phyloP scores from a whole-genome alignment of 1,140 invertebrate species.

The Popillia japonica region DNA sequence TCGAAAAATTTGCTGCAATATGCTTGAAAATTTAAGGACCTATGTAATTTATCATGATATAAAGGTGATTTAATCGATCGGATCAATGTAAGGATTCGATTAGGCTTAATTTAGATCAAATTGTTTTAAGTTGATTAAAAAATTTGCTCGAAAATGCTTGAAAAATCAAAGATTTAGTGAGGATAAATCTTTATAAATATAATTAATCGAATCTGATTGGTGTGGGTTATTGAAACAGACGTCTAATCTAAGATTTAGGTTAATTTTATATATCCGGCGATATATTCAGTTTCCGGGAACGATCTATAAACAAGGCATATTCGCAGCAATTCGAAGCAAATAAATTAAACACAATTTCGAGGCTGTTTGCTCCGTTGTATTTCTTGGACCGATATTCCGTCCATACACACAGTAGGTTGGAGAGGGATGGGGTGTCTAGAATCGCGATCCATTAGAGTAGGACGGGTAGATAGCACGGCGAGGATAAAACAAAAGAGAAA shows the following conservation, averaged over 20 bases:
- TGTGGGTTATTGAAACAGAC: too few relatives aligned
- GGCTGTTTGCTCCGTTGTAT: background rate
- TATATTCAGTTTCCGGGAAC: background rate
- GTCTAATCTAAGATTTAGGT: too few relatives aligned
- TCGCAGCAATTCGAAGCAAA: background rate
- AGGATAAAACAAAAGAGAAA: conserved; percentile 27
- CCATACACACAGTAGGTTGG: background rate
- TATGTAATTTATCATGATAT: too few relatives aligned
- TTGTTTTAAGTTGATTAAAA: background rate
- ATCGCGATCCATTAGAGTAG: background rate
- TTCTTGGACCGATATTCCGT: background rate
- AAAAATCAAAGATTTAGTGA: background rate
- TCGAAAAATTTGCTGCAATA: too few relatives aligned
- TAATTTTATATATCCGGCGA: background rate
- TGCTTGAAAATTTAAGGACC: too few relatives aligned
- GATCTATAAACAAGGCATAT: conserved; percentile 5
- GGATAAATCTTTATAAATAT: too few relatives aligned
- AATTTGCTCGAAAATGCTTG: background rate
- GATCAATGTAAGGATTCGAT: too few relatives aligned
- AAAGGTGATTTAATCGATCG: too few relatives aligned
- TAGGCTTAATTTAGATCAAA: too few relatives aligned
- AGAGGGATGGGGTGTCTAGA: too few relatives aligned
- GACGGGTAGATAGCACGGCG: background rate
- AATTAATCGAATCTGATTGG: too few relatives aligned
- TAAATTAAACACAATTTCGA: conserved; percentile 13